phyloP scores from a whole-genome alignment of 1,140 invertebrate genomes.

The Parasteatoda tepidariorum region DNA sequence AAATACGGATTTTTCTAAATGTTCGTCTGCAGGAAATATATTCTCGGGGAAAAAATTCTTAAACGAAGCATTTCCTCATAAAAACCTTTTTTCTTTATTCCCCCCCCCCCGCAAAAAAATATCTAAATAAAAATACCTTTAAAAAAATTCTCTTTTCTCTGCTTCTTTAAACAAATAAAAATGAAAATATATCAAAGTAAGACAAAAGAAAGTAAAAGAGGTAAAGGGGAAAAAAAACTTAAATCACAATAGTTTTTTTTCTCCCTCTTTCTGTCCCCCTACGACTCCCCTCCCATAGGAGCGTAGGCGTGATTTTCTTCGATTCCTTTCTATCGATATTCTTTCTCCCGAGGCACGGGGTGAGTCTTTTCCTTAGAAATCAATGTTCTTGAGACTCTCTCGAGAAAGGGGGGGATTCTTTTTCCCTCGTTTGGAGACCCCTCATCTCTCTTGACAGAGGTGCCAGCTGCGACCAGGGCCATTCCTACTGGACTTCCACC shows the following conservation, averaged over 20 bases:
- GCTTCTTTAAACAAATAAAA: constrained; percentile 30
- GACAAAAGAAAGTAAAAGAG: constrained; percentile 1
- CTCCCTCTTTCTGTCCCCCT: neutral
- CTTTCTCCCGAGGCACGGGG: constrained; percentile 13
- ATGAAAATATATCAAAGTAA: constrained; percentile 42
- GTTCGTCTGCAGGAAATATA: neutral
- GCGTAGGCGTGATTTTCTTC: constrained; percentile 42
- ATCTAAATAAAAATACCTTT: neutral
- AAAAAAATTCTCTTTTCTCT: constrained; percentile 17
- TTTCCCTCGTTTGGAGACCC: neutral
- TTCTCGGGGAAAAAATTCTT: neutral
- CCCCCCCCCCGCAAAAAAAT: neutral
- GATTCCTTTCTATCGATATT: constrained; percentile 51
- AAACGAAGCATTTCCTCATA: constrained; percentile 15
- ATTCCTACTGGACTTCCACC: neutral
- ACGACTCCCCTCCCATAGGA: neutral
- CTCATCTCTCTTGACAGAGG: constrained; percentile 12
- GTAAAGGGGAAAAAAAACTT: neutral
- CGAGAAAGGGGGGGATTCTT: constrained; percentile 25
- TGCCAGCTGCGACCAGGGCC: constrained; percentile 47
- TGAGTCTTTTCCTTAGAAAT: constrained; percentile 45
- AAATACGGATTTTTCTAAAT: neutral
- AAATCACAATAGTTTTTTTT: constrained; percentile 33
- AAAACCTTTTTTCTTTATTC: constrained; percentile 26
- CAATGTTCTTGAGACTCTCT: constrained; percentile 32